phyloP scores from a whole-genome alignment of 2,113 vertebrate genomes.

The Pitta sordida region DNA sequence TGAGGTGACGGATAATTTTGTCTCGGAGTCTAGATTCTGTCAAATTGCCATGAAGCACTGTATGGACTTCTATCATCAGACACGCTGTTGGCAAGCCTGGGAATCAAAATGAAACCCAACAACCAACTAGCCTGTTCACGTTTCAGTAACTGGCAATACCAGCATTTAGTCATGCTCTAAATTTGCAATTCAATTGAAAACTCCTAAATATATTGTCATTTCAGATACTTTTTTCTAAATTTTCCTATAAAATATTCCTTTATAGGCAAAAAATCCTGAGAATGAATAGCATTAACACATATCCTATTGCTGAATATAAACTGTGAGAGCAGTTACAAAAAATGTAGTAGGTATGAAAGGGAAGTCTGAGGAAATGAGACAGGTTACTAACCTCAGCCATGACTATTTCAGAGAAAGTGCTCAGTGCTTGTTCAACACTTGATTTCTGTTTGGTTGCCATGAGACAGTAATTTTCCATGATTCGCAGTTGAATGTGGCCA shows the following conservation, averaged over 20 bases:
- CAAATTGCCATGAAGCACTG: not conserved
- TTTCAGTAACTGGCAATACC: not conserved
- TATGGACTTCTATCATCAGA: not conserved
- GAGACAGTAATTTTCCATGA: constrained; percentile 93
- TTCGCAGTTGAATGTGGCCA: constrained; percentile 86
- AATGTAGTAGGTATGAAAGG: not conserved
- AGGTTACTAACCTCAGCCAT: constrained; percentile 84
- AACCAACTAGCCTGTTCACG: not conserved
- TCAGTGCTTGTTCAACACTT: constrained; percentile 87
- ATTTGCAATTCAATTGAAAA: not conserved
- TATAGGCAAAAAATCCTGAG: not conserved
- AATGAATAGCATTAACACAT: not conserved
- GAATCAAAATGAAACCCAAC: not conserved
- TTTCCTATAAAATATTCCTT: not conserved
- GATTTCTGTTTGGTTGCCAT: constrained; percentile 93
- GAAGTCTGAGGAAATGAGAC: not conserved
- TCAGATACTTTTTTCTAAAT: not conserved
- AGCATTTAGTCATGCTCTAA: not conserved
- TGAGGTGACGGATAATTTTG: not conserved
- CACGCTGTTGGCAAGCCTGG: not conserved
- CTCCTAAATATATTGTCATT: not conserved
- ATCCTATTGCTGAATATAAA: not conserved
- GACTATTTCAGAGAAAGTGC: constrained; percentile 88
- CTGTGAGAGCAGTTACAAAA: not conserved
- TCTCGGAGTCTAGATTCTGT: not conserved